These are phyloP conservation scores for Aldabrachelys gigantea DNA, from an alignment of 2,113 vertebrate species.

Conservation along the genomic window DNA sequence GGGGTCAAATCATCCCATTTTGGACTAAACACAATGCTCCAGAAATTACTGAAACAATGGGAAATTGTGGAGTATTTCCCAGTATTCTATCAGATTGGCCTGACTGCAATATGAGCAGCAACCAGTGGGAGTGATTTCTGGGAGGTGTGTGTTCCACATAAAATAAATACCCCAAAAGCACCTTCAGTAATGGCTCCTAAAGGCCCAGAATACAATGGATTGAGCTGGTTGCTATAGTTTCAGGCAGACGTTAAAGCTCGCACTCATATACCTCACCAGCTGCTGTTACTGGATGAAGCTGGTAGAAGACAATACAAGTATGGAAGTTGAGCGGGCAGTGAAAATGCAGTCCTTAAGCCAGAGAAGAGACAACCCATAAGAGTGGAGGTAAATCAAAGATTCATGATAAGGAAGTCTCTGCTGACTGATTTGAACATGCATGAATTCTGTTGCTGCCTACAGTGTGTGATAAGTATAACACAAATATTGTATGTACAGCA, in stretches of 20 bases:
- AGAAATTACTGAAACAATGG: background rate
- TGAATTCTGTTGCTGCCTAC: background rate
- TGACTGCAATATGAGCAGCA: background rate
- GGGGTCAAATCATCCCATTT: background rate
- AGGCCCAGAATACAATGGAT: background rate
- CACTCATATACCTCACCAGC: background rate
- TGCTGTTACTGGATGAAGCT: background rate
- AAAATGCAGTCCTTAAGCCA: background rate
- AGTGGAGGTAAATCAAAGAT: background rate
- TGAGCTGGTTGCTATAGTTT: background rate
- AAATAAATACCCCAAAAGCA: background rate
- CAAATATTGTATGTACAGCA: accelerated
- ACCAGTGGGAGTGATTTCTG: background rate
- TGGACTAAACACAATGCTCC: background rate
- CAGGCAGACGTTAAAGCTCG: background rate
- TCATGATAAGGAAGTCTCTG: background rate
- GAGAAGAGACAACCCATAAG: background rate
- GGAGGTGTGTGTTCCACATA: background rate
- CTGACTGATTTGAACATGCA: background rate
- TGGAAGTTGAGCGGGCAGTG: accelerated
- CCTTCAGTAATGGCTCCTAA: background rate
- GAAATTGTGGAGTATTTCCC: background rate
- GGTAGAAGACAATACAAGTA: background rate
- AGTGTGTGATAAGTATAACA: background rate
- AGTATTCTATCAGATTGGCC: background rate